These are phyloP conservation scores for Percina caprodes DNA, from an alignment of 2,113 vertebrate genomes.

Conservation along the genomic window DNA sequence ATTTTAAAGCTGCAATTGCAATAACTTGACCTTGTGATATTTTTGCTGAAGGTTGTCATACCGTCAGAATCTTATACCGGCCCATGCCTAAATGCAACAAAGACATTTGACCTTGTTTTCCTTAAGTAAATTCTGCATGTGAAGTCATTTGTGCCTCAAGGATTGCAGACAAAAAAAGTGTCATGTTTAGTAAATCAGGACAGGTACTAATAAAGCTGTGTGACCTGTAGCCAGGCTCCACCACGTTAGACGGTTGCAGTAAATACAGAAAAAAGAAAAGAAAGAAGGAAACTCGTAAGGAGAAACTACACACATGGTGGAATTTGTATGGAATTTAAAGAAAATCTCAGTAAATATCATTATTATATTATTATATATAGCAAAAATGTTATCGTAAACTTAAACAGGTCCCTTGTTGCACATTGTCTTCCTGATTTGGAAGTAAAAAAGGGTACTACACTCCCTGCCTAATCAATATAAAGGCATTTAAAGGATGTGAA, in stretches of 20 bases:
- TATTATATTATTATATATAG: too few relatives aligned
- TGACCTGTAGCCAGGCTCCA: neutral
- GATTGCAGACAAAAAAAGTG: neutral
- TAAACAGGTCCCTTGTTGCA: neutral
- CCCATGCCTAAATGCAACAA: neutral
- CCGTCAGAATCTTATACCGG: too few relatives aligned
- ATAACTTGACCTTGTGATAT: too few relatives aligned
- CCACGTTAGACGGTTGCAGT: neutral
- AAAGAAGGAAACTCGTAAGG: neutral
- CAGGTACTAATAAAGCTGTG: constrained; percentile 3
- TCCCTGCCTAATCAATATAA: neutral
- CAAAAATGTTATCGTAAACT: neutral
- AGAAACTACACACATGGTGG: neutral
- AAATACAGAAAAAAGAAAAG: neutral
- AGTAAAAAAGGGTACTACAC: neutral
- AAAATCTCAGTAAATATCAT: neutral
- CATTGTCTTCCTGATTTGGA: neutral
- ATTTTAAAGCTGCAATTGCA: too few relatives aligned
- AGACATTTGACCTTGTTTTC: neutral
- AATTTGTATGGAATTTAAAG: neutral
- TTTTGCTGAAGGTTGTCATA: too few relatives aligned
- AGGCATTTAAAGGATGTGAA: neutral
- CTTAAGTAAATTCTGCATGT: neutral
- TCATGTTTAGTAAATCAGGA: constrained; percentile 4
- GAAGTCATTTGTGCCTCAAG: constrained; percentile 9